A percentile compares a stretch with the other conserved stretches of the same genome.
Conservation (phyloP, 2,113 vertebrate genomes). For the Microtus ochrogaster region DNA sequence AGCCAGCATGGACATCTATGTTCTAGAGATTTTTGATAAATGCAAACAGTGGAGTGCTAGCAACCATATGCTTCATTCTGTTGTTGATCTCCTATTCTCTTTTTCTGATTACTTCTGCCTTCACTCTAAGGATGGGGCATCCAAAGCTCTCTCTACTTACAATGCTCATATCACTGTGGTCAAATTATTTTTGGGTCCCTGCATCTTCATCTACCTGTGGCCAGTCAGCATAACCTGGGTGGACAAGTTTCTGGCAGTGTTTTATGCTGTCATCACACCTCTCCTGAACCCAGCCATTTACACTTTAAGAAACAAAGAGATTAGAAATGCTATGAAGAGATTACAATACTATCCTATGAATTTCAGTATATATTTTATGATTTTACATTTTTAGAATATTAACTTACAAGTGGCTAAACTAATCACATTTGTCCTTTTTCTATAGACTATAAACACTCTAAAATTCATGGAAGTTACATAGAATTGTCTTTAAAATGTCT, state of each 20-base stretch:
- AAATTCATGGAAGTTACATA: too few relatives aligned
- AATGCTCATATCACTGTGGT: constrained; percentile 54
- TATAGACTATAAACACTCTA: too few relatives aligned
- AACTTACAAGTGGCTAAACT: too few relatives aligned
- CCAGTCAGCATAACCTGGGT: constrained; percentile 55
- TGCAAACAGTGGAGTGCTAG: constrained; percentile 63
- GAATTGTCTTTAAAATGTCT: too few relatives aligned
- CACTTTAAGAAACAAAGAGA: constrained; percentile 76
- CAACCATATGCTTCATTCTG: constrained; percentile 7
- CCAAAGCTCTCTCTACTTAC: constrained; percentile 72
- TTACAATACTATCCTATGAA: neutral
- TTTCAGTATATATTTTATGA: neutral
- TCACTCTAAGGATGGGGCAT: constrained; percentile 41
- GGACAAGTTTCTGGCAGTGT: constrained; percentile 75
- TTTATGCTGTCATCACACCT: constrained; percentile 72
- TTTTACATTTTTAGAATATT: neutral
- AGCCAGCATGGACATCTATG: constrained; percentile 52
- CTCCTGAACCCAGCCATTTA: constrained; percentile 67
- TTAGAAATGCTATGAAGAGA: constrained; percentile 55
- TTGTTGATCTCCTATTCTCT: constrained; percentile 61
- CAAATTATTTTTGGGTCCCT: constrained; percentile 56
- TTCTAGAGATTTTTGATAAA: constrained; percentile 63
- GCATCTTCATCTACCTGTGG: constrained; percentile 73
- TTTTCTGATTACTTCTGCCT: constrained; percentile 60
- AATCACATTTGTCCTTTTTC: too few relatives aligned